Evolutionary conservation across 2,888 invertebrate genomes (phyloP).

Genomic region (Xestobium rufovillosum): DNA sequence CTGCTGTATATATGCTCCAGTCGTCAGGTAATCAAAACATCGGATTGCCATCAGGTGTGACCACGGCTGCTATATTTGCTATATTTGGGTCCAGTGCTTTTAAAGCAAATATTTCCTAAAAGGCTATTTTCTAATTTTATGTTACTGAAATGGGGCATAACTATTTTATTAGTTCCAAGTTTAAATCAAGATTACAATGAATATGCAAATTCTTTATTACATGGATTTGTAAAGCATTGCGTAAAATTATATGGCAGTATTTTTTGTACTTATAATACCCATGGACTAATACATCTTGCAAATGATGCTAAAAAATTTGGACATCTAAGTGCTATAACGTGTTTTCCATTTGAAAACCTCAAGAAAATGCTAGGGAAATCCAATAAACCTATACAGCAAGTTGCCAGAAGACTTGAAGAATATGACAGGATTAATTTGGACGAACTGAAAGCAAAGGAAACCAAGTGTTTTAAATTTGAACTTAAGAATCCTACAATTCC

Average conservation of each 20-base stretch:
- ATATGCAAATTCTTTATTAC: conserved; percentile 17
- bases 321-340: conserved; percentile 13
- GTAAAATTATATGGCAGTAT: conserved; percentile 16
- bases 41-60: too few relatives aligned
- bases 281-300: conserved; percentile 17
- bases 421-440: too few relatives aligned
- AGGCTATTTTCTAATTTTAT: conserved; percentile 14
- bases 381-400: conserved; percentile 18
- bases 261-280: conserved; percentile 4
- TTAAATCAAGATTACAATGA: conserved; percentile 9
- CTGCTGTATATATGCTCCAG: too few relatives aligned
- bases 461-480: too few relatives aligned
- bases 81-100: conserved; percentile 15
- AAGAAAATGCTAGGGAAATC: conserved; percentile 19
- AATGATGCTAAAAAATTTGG: conserved; percentile 18
- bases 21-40: too few relatives aligned
- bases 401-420: conserved; percentile 14
- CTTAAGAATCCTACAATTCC: too few relatives aligned
- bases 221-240: conserved; percentile 16
- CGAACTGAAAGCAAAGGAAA: too few relatives aligned
- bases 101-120: conserved; percentile 13
- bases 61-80: conserved; percentile 18
- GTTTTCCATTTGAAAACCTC: conserved; percentile 21
- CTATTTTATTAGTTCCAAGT: conserved; percentile 10
- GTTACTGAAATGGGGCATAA: conserved; percentile 14